Evolutionary conservation across 2,797 vertebrate species (phyloP).

Genomic region (Nasua narica): DNA sequence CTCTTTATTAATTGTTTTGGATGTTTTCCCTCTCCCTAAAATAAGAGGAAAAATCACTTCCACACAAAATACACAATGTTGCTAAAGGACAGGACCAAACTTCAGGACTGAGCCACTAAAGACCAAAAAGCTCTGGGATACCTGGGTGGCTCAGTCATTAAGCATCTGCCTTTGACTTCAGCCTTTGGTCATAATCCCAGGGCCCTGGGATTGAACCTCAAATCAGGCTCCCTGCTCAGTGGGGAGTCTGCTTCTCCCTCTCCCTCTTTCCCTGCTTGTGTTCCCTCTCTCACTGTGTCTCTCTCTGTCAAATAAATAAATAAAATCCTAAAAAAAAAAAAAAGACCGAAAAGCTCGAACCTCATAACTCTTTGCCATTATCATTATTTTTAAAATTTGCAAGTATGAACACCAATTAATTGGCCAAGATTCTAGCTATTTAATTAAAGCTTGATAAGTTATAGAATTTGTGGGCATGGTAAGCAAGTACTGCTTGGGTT

Average conservation of each 20-base stretch:
- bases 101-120: neutral
- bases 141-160: no score
- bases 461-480: neutral
- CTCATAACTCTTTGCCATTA: neutral
- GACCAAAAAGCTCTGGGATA: neutral
- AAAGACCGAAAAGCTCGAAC: neutral
- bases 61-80: neutral
- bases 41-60: neutral
- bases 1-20: neutral
- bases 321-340: no score
- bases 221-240: no score
- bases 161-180: no score
- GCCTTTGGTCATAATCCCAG: no score
- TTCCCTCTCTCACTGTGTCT: no score
- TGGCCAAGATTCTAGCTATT: neutral
- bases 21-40: neutral
- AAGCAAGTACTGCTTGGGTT: neutral
- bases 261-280: no score
- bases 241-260: no score
- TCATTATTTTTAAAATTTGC: conserved; percentile 39
- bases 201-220: no score
- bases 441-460: neutral
- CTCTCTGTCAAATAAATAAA: no score
- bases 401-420: neutral
- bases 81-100: neutral